Base-by-base conservation (phyloP, 2,113 vertebrate species). In the Hippocampus barbouri region DNA sequence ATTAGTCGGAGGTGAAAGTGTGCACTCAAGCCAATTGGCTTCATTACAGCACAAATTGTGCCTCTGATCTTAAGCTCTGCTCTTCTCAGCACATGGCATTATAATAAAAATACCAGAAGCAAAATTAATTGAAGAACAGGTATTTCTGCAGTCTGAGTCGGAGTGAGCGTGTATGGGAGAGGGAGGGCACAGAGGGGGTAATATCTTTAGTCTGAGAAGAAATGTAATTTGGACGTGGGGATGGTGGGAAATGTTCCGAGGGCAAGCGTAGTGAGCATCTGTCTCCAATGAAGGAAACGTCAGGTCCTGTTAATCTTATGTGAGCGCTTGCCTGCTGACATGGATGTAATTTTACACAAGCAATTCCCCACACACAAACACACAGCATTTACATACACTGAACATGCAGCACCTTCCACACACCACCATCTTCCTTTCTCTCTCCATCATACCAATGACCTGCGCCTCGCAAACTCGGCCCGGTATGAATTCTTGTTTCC, bases 271-370 rank as follows among this genome's bases (percentile, higher is more conserved):
- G 76, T 82, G 79, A 89, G 83, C 88, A 91, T 91, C 88, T 86
- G 87, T 90, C 87, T 88, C 68, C 79, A 71, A 70, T 66, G 66
- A 81, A 86, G 78, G 72, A 87, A 89, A 91, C 69, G 87, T 90
- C 87, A 87, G 67, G 70, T 89, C 78, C 79, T 86, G 86, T 91
- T 93, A 89, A 86, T 90, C 83, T 88, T 85, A 86, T 90, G 80
- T 85, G 82, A 90, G 82, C 68, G 83, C 76, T 78, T 89, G 90
- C 89, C 80, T 81, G 69, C 85, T 88, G 88, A 88, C 76, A 72
- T 88, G 86, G 77, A 88, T 85, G 89, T 90, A 81, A 91, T 91
- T 85, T 85, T 71, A 86, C 79, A 88, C 83, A 78, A 85, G 83
- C 23, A 78, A 72, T 38, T 38, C 34, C 34, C 34, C 62, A 76